These are phyloP conservation scores for Agrenia bidenticulata DNA, from an alignment of 2,888 invertebrate genomes.

Conservation along the genomic window DNA sequence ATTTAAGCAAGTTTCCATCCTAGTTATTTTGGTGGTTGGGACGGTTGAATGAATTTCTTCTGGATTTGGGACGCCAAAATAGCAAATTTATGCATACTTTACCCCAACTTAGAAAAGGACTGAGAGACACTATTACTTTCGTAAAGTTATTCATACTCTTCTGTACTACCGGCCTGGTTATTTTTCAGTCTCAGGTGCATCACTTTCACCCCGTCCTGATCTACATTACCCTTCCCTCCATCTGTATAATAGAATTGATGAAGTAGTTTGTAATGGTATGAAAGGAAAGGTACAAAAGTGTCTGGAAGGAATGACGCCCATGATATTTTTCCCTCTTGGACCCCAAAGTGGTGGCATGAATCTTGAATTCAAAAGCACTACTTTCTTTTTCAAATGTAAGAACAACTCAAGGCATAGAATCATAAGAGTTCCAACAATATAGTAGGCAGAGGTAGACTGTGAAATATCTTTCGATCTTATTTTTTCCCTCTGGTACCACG, in stretches of 20 bases:
- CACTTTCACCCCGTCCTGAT: slow-evolving; percentile 9
- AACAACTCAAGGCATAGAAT: no score
- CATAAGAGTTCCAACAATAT: no score
- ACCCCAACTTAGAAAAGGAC: slow-evolving; percentile 3
- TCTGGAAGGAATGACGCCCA: slow-evolving; percentile 8
- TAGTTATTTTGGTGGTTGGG: slow-evolving; percentile 16
- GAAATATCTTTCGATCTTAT: not conserved
- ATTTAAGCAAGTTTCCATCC: slow-evolving; percentile 20
- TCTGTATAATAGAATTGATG: slow-evolving; percentile 15
- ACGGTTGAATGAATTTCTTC: slow-evolving; percentile 15
- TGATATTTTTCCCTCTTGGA: slow-evolving; percentile 15
- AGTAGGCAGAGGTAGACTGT: no score
- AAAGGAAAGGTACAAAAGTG: slow-evolving; percentile 3
- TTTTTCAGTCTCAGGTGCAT: slow-evolving; percentile 13
- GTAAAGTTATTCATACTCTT: not conserved
- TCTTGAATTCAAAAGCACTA: slow-evolving; percentile 19
- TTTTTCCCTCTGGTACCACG: not conserved
- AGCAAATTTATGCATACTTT: slow-evolving; percentile 19
- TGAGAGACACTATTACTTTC: slow-evolving; percentile 6
- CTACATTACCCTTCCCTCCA: slow-evolving; percentile 1
- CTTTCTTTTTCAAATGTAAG: not conserved
- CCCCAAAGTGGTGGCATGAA: slow-evolving; percentile 17
- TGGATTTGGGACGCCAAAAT: slow-evolving; percentile 8
- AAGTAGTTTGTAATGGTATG: not conserved
- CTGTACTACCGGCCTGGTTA: not conserved